A percentile compares a stretch with the other conserved stretches of the same genome.
Evolutionary conservation across 2,113 vertebrate genomes (phyloP).

Genomic region (Otolemur garnettii): DNA sequence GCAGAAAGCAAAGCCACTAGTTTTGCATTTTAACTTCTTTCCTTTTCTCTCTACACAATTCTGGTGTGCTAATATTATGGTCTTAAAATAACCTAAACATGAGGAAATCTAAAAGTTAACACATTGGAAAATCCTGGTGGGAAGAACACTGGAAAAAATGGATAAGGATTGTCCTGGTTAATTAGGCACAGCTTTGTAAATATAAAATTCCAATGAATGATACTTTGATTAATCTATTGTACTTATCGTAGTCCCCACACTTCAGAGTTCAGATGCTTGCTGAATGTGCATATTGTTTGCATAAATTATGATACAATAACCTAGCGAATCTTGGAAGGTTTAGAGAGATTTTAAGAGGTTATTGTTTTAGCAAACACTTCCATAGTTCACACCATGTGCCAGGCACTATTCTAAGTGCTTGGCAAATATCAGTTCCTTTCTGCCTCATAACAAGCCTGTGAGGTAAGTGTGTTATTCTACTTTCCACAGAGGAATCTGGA

Average conservation of each 20-base stretch:
- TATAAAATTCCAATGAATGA: not conserved
- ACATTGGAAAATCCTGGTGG: not conserved
- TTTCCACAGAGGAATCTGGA: not conserved
- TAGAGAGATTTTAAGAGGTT: not conserved
- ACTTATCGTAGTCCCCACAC: not conserved
- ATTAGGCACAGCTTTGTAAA: not conserved
- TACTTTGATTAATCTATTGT: not conserved
- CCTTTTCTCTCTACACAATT: not conserved
- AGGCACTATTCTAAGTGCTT: not conserved
- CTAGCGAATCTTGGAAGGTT: not conserved
- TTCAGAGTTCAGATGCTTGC: not conserved
- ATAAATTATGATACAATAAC: not conserved
- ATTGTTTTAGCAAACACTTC: not conserved
- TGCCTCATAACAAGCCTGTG: not conserved
- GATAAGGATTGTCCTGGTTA: not conserved
- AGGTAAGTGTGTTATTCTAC: not conserved
- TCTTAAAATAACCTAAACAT: not conserved
- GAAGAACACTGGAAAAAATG: not conserved
- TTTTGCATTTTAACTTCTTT: not conserved
- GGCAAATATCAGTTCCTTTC: not conserved
- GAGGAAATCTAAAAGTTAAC: not conserved
- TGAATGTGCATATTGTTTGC: accelerated
- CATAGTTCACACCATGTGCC: not conserved
- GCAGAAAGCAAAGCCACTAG: not conserved
- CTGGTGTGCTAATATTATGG: accelerated